Percentiles rank a stretch among this genome's conserved stretches.
Evolutionary conservation across 2,113 vertebrate species (phyloP).

Genomic region (Xiphophorus hellerii): DNA sequence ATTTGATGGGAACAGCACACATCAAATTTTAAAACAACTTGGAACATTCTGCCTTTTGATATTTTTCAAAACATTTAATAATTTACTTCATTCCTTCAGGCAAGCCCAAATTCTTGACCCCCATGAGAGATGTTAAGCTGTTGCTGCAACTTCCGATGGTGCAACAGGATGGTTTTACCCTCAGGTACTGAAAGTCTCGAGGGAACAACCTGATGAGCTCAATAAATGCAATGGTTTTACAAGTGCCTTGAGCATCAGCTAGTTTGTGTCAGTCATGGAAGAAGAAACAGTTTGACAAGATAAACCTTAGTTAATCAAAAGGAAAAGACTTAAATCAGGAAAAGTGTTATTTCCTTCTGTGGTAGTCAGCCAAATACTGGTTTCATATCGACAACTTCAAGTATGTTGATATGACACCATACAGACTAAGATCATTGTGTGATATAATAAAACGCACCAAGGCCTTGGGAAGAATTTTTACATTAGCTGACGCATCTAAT

Average conservation of each 20-base stretch:
- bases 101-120: conserved; percentile 14
- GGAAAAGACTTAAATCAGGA: background rate
- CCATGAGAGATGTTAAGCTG: conserved; percentile 28
- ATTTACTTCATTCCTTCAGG: conserved; percentile 38
- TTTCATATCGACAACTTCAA: background rate
- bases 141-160: conserved; percentile 46
- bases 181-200: conserved; percentile 28
- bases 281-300: background rate
- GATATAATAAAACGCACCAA: background rate
- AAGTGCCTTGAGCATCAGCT: background rate
- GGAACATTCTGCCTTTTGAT: background rate
- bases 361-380: background rate
- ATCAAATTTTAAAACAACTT: too few species aligned
- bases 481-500: too few species aligned
- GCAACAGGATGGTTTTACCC: conserved; percentile 40
- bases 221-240: conserved; percentile 11
- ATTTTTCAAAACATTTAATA: conserved; percentile 43
- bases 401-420: background rate
- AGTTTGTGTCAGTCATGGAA: background rate
- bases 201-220: conserved; percentile 15
- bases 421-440: background rate
- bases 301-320: background rate
- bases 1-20: conserved; percentile 36
- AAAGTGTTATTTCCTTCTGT: too few species aligned
- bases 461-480: background rate